phyloP scores from a whole-genome alignment of 2,113 vertebrate species.

The Heptranchias perlo region DNA sequence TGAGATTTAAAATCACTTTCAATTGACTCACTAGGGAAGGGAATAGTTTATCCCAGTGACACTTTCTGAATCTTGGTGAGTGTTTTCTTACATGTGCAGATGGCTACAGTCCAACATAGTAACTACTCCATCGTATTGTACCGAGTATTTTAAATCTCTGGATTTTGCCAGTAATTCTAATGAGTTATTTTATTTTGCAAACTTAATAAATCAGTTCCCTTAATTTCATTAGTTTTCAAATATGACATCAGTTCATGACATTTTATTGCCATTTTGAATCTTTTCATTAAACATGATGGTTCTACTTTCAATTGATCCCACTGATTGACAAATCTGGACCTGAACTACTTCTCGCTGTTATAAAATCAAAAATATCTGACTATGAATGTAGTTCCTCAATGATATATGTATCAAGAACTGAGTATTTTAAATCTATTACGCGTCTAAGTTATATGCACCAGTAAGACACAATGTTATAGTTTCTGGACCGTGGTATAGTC shows the following conservation, averaged over 20 bases:
- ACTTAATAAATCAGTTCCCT: background rate
- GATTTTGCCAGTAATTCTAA: background rate
- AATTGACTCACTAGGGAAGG: constrained; percentile 6
- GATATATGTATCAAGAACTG: background rate
- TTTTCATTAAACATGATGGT: background rate
- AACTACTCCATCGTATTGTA: background rate
- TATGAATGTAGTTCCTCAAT: background rate
- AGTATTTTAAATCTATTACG: background rate
- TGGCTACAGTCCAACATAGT: background rate
- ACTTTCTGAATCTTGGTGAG: constrained; percentile 3
- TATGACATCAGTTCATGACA: background rate
- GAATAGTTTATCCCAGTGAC: constrained; percentile 32
- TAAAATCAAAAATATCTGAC: background rate
- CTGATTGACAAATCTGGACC: background rate
- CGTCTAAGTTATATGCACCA: background rate
- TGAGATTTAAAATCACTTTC: constrained; percentile 35
- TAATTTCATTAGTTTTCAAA: background rate
- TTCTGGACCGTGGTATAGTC: background rate
- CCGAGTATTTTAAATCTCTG: background rate
- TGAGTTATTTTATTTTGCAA: background rate
- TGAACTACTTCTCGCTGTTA: background rate
- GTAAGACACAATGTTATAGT: background rate
- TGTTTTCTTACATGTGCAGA: background rate
- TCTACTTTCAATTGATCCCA: no score
- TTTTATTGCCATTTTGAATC: background rate